A percentile compares a stretch with the other conserved stretches of the same genome.
These are phyloP conservation scores for Sminthurinus aureus DNA, from an alignment of 2,888 invertebrate genomes.

Conservation along the genomic window DNA sequence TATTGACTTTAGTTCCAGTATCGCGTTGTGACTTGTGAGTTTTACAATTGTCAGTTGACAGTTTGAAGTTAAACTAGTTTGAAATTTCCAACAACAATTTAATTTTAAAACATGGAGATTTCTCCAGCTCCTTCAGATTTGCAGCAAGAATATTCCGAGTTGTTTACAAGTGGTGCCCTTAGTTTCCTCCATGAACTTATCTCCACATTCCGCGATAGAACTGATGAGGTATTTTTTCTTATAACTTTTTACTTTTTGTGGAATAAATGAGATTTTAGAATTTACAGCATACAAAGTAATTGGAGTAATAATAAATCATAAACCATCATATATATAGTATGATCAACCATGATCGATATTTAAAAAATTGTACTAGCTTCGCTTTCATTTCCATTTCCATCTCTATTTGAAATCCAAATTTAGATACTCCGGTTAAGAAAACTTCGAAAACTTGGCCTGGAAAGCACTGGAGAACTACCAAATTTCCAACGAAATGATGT, in stretches of 20 bases:
- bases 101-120: conserved; percentile 51
- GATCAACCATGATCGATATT: background rate
- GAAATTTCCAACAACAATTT: background rate
- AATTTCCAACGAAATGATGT: conserved; percentile 59
- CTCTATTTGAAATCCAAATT: background rate
- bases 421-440: conserved; percentile 59
- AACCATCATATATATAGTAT: too few relatives aligned
- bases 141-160: conserved; percentile 67
- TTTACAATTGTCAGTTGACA: background rate
- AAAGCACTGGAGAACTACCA: conserved; percentile 60
- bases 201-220: conserved; percentile 63
- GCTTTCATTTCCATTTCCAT: background rate
- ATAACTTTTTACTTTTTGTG: too few relatives aligned
- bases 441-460: conserved; percentile 60
- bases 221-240: conserved; percentile 42
- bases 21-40: background rate
- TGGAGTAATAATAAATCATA: too few relatives aligned
- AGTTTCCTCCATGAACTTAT: conserved; percentile 69
- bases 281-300: too few relatives aligned
- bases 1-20: too few relatives aligned
- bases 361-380: background rate
- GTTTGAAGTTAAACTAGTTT: background rate
- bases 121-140: conserved; percentile 67
- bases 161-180: conserved; percentile 69
- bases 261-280: too few relatives aligned